These are phyloP conservation scores for Quadriops clusia DNA, from an alignment of 2,888 invertebrate genomes.

Conservation along the genomic window DNA sequence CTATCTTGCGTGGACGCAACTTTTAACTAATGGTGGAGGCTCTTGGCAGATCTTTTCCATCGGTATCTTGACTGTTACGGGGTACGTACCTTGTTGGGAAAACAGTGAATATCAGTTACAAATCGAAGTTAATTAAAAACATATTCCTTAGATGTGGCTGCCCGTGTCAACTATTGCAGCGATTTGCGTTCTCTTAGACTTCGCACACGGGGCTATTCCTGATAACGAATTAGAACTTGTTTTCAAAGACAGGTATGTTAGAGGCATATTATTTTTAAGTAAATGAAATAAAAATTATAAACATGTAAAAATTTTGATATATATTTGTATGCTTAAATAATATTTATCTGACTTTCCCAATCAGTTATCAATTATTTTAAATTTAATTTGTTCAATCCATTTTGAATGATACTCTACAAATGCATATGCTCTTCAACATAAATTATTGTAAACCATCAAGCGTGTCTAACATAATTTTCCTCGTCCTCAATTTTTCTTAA, in stretches of 20 bases:
- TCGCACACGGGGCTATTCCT: conserved; percentile 23
- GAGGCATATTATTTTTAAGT: background rate
- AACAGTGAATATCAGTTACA: conserved; percentile 2
- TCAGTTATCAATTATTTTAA: no score
- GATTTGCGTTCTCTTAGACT: conserved; percentile 30
- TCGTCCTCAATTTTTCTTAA: no score
- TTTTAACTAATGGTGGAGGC: conserved; percentile 21
- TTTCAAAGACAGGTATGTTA: conserved; percentile 36
- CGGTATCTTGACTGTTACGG: conserved; percentile 17
- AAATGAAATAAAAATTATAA: no score
- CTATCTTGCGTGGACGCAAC: conserved; percentile 16
- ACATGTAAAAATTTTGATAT: no score
- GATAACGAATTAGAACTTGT: conserved; percentile 39
- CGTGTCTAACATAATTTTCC: no score
- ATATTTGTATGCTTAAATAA: no score
- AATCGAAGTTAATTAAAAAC: no score
- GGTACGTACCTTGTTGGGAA: conserved; percentile 7
- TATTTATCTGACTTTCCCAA: no score
- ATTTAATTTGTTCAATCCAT: no score
- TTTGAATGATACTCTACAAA: no score
- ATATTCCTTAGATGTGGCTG: conserved; percentile 23
- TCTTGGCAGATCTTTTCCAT: conserved; percentile 21
- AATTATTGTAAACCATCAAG: no score
- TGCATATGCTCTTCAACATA: no score
- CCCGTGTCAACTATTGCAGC: conserved; percentile 30